Conservation (phyloP, 1,140 invertebrate genomes). For the Drosophila parvula region DNA sequence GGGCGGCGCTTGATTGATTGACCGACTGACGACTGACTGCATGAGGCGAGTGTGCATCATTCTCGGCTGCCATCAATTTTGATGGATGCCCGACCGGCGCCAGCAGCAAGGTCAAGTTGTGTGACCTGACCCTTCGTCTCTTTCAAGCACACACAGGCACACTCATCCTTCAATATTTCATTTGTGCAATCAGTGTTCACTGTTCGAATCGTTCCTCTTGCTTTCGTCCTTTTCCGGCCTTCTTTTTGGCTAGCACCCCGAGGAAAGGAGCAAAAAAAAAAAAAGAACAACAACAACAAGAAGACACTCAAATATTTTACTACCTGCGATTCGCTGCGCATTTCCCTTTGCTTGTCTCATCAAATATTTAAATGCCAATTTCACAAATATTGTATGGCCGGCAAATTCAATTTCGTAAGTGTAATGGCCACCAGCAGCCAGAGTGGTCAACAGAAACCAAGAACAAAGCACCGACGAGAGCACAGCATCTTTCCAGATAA, state of each 20-base stretch:
- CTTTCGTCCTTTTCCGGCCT: not conserved
- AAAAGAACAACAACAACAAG: not conserved
- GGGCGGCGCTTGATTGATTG: constrained; percentile 48
- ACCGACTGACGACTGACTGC: constrained; percentile 31
- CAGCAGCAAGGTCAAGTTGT: constrained; percentile 49
- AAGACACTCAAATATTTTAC: constrained; percentile 58
- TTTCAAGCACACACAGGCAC: not conserved
- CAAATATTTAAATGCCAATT: constrained; percentile 81
- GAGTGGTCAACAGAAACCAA: constrained; percentile 6
- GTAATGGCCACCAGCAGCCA: constrained; percentile 51
- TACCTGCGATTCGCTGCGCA: constrained; percentile 49
- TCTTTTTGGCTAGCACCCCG: constrained; percentile 10
- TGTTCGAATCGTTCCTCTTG: constrained; percentile 13
- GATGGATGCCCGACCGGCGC: constrained; percentile 55
- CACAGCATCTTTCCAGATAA: not conserved
- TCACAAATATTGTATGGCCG: constrained; percentile 71
- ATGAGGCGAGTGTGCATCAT: constrained; percentile 33
- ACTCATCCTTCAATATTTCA: constrained; percentile 35
- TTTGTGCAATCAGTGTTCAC: constrained; percentile 48
- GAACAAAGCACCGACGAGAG: not conserved
- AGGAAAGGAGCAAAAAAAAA: not conserved
- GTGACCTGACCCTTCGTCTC: constrained; percentile 6
- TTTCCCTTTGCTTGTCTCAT: constrained; percentile 58
- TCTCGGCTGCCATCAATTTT: constrained; percentile 44
- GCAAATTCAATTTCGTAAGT: constrained; percentile 77